Conservation (phyloP, 2,113 vertebrate genomes). For the Piprites chloris region DNA sequence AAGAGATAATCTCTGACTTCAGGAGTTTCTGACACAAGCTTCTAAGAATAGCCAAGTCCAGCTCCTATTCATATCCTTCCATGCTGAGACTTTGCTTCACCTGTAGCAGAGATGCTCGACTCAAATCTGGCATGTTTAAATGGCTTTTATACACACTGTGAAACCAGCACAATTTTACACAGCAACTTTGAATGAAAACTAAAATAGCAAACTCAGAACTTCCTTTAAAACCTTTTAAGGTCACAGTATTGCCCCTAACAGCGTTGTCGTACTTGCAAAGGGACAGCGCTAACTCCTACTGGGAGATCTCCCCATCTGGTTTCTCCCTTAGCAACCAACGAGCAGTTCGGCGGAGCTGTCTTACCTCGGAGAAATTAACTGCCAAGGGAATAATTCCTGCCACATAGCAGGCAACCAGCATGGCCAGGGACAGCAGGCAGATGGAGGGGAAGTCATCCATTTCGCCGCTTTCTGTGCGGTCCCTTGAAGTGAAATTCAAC, state of each 20-base stretch:
- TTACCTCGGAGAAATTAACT: constrained; percentile 98
- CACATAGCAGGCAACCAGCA: constrained; percentile 96
- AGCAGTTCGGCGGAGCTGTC: background rate
- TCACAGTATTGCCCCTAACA: background rate
- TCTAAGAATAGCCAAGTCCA: background rate
- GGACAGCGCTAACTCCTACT: background rate
- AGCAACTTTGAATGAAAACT: background rate
- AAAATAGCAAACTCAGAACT: background rate
- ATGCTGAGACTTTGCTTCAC: background rate
- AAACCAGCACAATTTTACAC: background rate
- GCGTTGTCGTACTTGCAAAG: accelerated
- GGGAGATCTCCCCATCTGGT: background rate
- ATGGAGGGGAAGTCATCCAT: constrained; percentile 97
- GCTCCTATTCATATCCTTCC: background rate
- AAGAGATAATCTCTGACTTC: background rate
- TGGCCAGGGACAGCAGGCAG: constrained; percentile 90
- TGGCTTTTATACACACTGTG: background rate
- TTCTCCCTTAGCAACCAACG: background rate
- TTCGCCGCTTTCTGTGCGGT: constrained; percentile 15
- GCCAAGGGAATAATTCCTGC: constrained; percentile 95
- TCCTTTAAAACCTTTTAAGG: background rate
- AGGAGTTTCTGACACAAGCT: background rate
- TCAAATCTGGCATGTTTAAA: background rate
- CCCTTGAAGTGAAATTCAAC: constrained; percentile 11
- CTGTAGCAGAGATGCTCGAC: accelerated